Evolutionary conservation across 2,797 vertebrate species (phyloP).

Genomic region (Sebastes cheni): DNA sequence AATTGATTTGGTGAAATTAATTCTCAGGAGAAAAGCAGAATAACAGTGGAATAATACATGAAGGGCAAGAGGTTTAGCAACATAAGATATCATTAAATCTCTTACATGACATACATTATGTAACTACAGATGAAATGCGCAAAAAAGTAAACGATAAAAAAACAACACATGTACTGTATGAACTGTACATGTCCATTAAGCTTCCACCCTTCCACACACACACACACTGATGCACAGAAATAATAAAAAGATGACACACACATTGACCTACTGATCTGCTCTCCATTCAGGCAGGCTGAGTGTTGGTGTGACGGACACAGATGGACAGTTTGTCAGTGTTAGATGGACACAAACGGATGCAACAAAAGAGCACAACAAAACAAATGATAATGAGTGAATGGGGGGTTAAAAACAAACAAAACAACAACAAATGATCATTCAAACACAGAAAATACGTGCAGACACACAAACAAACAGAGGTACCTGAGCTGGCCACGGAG

Average conservation of each 20-base stretch:
- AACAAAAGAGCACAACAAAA: constrained; percentile 71
- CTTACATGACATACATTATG: background rate
- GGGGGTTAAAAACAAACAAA: constrained; percentile 50
- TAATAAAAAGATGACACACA: constrained; percentile 43
- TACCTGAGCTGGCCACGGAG: constrained; percentile 92
- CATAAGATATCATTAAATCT: background rate
- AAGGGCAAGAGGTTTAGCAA: background rate
- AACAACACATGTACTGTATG: background rate
- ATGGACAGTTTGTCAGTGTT: constrained; percentile 73
- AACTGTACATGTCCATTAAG: background rate
- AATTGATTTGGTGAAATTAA: background rate
- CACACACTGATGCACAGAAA: constrained; percentile 8
- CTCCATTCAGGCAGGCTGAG: constrained; percentile 84
- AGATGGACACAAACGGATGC: constrained; percentile 72
- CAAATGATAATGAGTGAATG: constrained; percentile 65
- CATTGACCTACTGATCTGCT: constrained; percentile 82
- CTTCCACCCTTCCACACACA: background rate
- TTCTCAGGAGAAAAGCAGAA: background rate
- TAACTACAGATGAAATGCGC: background rate
- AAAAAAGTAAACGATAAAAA: background rate
- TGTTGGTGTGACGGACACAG: constrained; percentile 75
- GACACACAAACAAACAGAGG: background rate
- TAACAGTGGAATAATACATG: background rate
- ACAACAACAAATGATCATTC: constrained; percentile 33
- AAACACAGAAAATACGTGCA: background rate